Base-by-base conservation (phyloP, 2,113 vertebrate species). In the Montifringilla adamsi region DNA sequence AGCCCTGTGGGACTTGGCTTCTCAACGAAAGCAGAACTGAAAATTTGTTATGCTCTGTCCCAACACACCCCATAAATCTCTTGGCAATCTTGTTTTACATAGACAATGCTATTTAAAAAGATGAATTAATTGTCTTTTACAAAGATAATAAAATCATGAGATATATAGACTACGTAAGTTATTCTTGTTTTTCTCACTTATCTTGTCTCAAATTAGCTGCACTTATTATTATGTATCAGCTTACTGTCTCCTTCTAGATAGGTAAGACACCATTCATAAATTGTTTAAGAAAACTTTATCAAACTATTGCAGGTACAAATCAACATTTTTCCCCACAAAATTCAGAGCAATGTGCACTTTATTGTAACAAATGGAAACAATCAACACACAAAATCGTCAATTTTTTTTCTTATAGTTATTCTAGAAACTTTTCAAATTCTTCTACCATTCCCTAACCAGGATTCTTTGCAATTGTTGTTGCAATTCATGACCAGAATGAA, bases 121-220 rank as follows among this genome's bases (percentile, higher is more conserved):
- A 53, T 30, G 16, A 93, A 85, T 35, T 67, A 62, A 87, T 76
- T 89, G 41, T 41, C 49, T 76, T 83, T 84, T 58, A 87, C 52
- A 82, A 82, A 81, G 52, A 68, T 84, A 90, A 95, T 35, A 79
- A 77, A 84, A 95, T 94, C 52, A 80, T 27, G 60, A 21, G 46
- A 19, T 70, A 67, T 35, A 75, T 12, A 21, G 6, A 59, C n/a
- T 70, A 82, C 52, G 77, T 41, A 84, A 96, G 95, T 83, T 74
- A 56, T 89, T 62, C 52, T 56, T 79, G 47, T 52, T 96, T 92
- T 86, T 92, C 86, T 91, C 28, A 84, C 33, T 84, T 89, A 60
- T 13, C 73, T 86, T 92, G 93, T 94, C 81, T 70, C 81, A 91
- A 55, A 94, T 91, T 64, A 96, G 37, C 49, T 88, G 37, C n/a